Percentiles rank a stretch among this genome's conserved stretches.
phyloP scores from a whole-genome alignment of 2,113 vertebrate genomes.

The Thalassoma bifasciatum region DNA sequence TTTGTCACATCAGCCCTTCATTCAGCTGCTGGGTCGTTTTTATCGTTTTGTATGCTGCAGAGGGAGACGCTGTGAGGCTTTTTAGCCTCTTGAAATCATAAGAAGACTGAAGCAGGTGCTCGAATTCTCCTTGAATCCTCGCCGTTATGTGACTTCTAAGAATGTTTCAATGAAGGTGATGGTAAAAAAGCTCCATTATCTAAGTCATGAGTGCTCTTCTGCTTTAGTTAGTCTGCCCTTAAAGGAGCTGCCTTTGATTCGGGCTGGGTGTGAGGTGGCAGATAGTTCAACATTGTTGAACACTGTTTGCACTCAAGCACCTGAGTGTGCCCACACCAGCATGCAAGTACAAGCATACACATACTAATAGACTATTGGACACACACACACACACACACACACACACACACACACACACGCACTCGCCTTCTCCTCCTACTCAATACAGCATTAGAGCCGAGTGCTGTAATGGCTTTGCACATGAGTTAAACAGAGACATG shows the following conservation, averaged over 20 bases:
- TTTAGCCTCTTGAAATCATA: slow-evolving; percentile 36
- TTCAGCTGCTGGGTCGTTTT: slow-evolving; percentile 38
- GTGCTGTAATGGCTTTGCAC: slow-evolving; percentile 53
- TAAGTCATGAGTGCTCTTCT: neutral
- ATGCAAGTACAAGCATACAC: slow-evolving; percentile 34
- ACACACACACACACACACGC: neutral
- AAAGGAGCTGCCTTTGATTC: slow-evolving; percentile 3
- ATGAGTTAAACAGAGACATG: slow-evolving; percentile 57
- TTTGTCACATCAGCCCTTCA: slow-evolving; percentile 49
- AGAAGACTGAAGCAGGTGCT: neutral
- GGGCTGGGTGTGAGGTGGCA: neutral
- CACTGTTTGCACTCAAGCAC: slow-evolving; percentile 37
- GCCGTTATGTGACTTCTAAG: neutral
- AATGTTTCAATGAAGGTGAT: neutral
- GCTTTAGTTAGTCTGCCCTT: neutral
- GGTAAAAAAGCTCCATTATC: slow-evolving; percentile 2
- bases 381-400: slow-evolving; percentile 21
- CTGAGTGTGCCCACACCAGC: slow-evolving; percentile 42
- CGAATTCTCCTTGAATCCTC: neutral
- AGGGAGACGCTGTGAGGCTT: slow-evolving; percentile 42
- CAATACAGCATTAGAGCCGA: slow-evolving; percentile 43
- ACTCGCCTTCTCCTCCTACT: slow-evolving; percentile 45
- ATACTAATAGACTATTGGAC: slow-evolving; percentile 65
- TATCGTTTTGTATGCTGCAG: slow-evolving; percentile 18
- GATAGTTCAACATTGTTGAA: slow-evolving; percentile 19